Evolutionary conservation across 2,113 vertebrate species (phyloP).

Genomic region (Coptodon bakossiorum): DNA sequence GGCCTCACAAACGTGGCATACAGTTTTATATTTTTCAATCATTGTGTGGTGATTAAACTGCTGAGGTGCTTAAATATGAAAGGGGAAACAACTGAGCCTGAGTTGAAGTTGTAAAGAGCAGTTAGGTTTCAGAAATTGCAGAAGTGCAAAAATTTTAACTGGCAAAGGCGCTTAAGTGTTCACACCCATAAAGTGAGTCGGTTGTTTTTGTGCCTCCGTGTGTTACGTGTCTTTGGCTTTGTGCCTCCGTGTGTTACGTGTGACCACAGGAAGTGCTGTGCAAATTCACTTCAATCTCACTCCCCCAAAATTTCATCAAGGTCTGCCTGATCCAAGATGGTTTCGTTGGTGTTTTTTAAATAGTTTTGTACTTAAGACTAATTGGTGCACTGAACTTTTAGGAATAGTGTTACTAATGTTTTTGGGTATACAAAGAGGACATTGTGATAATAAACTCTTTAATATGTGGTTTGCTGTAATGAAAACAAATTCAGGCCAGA

Average conservation of each 20-base stretch:
- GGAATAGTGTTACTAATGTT: neutral
- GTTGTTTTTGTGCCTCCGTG: neutral
- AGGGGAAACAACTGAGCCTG: neutral
- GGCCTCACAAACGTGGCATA: rapidly evolving
- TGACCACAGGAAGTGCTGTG: neutral
- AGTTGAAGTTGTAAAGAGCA: neutral
- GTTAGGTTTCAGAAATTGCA: neutral
- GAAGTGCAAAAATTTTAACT: neutral
- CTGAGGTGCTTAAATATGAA: neutral
- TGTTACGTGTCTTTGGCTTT: neutral
- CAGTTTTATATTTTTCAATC: neutral
- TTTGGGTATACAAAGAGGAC: neutral
- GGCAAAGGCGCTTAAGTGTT: neutral
- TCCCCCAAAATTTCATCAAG: neutral
- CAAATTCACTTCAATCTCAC: neutral
- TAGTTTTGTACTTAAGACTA: neutral
- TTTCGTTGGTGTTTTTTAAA: neutral
- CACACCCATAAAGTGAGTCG: neutral
- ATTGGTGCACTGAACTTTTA: neutral
- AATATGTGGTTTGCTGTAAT: neutral
- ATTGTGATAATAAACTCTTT: neutral
- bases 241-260: neutral
- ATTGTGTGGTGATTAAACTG: neutral
- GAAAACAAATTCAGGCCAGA: neutral
- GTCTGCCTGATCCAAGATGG: neutral